Evolutionary conservation across 1,140 invertebrate species (phyloP), one percentile per base, ranked within the genome.

Genomic region (Solenopsis fugax): DNA sequence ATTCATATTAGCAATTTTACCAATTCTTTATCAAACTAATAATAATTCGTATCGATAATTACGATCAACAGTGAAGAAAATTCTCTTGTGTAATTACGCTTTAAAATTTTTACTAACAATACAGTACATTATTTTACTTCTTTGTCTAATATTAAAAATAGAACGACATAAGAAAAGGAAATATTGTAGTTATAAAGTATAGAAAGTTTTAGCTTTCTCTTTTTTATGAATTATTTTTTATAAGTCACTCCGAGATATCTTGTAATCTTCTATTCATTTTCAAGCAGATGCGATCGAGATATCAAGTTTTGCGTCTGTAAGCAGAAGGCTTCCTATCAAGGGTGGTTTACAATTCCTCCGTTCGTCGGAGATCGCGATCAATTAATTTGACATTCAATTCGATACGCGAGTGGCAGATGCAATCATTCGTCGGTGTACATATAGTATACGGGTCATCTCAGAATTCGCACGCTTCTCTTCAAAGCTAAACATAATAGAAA

Each of bases 331-430:
- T 71, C 52, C 65, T 71, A 50, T 50, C 37, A 18, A 81, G 18
- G 64, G 37, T 24, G 37, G 21, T 71, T 81, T 56, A 71, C 78
- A 69, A 71, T 81, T 81, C 64, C 64, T 58, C 16, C 48, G 21
- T 58, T 81, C 50, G 16, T 81, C 52, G 45, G 65, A 81, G 64
- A 81, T 81, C 78, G 50, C 41, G 72, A 90, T 91, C 89, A 88
- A 90, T 91, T 87, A 87, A 91, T 90, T 89, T 67, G 64, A 58
- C 48, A 65, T 37, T 72, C 69, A 54, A 89, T 90, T 88, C 87
- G 81, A 87, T 67, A 75, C 60, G 81, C 69, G 65, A 21, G 52
- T 67, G 82, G 81, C 89, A 87, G 90, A 91, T 91, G 90, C 81
- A 60, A 81, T 41, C 34, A 4, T 71, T 71, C 71, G 21, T 48